phyloP scores from a whole-genome alignment of 2,888 invertebrate genomes.

The Rotaria magnacalcarata region DNA sequence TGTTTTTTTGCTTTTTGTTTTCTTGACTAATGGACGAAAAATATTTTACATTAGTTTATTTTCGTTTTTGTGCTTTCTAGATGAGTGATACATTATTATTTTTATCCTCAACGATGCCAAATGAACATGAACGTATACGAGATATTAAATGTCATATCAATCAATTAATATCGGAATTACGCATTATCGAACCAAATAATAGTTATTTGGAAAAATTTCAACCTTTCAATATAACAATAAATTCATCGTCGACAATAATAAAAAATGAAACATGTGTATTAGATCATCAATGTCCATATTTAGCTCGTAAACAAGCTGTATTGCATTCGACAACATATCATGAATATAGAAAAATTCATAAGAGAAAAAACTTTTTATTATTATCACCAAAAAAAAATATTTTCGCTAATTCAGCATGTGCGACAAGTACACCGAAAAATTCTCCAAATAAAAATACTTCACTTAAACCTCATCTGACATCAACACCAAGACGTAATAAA shows the following conservation, averaged over 20 bases:
- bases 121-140: not conserved
- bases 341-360: not conserved
- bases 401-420: not conserved
- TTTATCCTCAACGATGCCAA: not conserved
- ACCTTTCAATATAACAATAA: not conserved
- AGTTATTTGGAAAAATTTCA: not conserved
- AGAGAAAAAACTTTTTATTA: not conserved
- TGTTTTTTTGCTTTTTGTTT: not conserved
- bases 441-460: not conserved
- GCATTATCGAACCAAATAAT: not conserved
- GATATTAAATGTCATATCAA: not conserved
- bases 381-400: not conserved
- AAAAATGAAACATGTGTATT: not conserved
- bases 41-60: not conserved
- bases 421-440: not conserved
- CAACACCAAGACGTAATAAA: not conserved
- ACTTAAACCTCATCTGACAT: not conserved
- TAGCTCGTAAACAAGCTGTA: not conserved
- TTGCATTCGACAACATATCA: not conserved
- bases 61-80: not conserved
- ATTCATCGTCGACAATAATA: not conserved
- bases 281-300: slow-evolving; percentile 3
- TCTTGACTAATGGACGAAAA: too few species aligned
- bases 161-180: not conserved
- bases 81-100: not conserved